A percentile compares a stretch with the other conserved stretches of the same genome.
Evolutionary conservation across 2,113 vertebrate genomes (phyloP).

Genomic region (Gymnocephalus cernua): DNA sequence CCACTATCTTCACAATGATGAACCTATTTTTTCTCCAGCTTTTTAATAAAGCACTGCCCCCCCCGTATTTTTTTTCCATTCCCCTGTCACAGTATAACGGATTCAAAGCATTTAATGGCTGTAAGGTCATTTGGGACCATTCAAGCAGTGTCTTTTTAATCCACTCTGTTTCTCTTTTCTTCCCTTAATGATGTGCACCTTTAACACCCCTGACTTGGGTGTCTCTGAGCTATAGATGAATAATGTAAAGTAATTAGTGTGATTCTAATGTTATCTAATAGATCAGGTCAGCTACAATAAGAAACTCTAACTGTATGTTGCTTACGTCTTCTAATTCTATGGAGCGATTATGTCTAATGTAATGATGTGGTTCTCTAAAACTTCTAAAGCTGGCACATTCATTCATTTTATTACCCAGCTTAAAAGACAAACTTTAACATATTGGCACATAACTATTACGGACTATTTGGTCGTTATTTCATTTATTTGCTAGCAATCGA

Average conservation of each 20-base stretch:
- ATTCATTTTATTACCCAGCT: slow-evolving; percentile 12
- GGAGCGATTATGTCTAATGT: slow-evolving; percentile 32
- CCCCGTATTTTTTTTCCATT: slow-evolving; percentile 35
- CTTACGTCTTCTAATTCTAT: slow-evolving; percentile 29
- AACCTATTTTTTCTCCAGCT: slow-evolving; percentile 73
- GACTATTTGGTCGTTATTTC: neutral
- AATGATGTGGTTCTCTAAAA: slow-evolving; percentile 33
- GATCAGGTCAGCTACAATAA: slow-evolving; percentile 63
- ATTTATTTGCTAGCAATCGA: slow-evolving; percentile 6
- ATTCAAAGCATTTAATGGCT: slow-evolving; percentile 71
- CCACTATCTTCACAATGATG: slow-evolving; percentile 71
- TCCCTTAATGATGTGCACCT: slow-evolving; percentile 51
- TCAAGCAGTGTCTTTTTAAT: slow-evolving; percentile 59
- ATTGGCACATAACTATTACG: neutral
- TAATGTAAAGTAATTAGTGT: slow-evolving; percentile 67
- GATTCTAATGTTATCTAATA: slow-evolving; percentile 69
- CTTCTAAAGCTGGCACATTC: slow-evolving; percentile 22
- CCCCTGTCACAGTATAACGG: slow-evolving; percentile 57
- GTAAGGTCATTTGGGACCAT: slow-evolving; percentile 68
- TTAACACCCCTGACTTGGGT: slow-evolving; percentile 50
- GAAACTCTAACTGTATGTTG: slow-evolving; percentile 30
- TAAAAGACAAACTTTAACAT: slow-evolving; percentile 1
- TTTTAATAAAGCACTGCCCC: slow-evolving; percentile 74
- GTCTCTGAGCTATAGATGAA: slow-evolving; percentile 61
- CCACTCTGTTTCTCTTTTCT: slow-evolving; percentile 54